Conservation (phyloP, 2,888 invertebrate genomes). For the Drosophila melanosoma region DNA sequence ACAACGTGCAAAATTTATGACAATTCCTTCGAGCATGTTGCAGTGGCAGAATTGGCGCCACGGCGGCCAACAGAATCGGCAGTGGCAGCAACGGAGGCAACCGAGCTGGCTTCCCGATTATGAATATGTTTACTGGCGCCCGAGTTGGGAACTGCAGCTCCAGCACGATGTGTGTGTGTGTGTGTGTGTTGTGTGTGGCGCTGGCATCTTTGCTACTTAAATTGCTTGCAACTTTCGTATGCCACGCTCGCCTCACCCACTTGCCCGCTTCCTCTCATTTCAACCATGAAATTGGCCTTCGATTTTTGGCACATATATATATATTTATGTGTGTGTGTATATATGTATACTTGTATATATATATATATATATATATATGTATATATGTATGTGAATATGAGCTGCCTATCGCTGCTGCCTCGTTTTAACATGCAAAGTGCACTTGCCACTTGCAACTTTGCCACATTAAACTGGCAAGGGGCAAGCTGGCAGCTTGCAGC, state of each 20-base stretch:
- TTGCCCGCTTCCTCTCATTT: not conserved
- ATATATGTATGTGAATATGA: not conserved
- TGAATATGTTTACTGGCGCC: conserved; percentile 29
- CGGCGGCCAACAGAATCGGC: conserved; percentile 21
- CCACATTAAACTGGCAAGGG: conserved; percentile 18
- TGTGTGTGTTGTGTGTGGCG: conserved; percentile 11
- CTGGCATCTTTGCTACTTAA: conserved; percentile 45
- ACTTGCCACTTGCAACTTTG: conserved; percentile 16
- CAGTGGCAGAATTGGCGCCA: conserved; percentile 57
- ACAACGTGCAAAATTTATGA: conserved; percentile 72
- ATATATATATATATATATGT: not conserved
- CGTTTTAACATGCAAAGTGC: conserved; percentile 22
- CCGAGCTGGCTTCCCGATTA: conserved; percentile 24
- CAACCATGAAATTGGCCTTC: conserved; percentile 42
- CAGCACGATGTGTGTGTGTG: conserved; percentile 1
- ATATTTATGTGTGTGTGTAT: not conserved
- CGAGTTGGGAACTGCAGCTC: not conserved
- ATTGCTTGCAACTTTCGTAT: conserved; percentile 67
- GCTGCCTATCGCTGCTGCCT: conserved; percentile 19
- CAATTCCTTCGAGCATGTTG: conserved; percentile 63
- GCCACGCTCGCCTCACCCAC: not conserved
- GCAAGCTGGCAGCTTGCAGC: conserved; percentile 15
- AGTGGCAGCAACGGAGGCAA: not conserved
- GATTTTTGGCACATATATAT: conserved; percentile 11
- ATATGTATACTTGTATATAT: not conserved